phyloP scores from a whole-genome alignment of 37 sponge, comb jelly and placozoan species.

The Crambe crambe region DNA sequence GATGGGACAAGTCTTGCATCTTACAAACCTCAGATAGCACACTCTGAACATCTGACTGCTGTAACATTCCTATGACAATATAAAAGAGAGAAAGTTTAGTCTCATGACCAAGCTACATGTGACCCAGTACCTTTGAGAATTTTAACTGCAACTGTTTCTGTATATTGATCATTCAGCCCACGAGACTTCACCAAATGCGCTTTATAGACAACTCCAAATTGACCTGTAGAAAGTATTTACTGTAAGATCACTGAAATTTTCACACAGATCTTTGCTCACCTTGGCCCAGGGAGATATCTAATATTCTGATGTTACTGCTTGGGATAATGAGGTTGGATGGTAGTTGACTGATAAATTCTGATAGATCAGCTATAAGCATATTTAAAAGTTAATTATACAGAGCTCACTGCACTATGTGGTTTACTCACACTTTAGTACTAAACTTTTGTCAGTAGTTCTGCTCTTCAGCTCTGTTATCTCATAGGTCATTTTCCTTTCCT shows the following conservation, averaged over 20 bases:
- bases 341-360: background rate
- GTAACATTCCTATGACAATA: too few relatives aligned
- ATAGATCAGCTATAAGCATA: too few relatives aligned
- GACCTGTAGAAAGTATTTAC: conserved; percentile 28
- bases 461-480: too few relatives aligned
- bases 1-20: conserved; percentile 46
- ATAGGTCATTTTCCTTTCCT: conserved; percentile 46
- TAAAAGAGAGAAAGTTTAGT: too few relatives aligned
- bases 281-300: conserved; percentile 35
- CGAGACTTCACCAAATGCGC: conserved; percentile 7
- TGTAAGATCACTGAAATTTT: background rate
- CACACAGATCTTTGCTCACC: conserved; percentile 9
- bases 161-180: background rate
- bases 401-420: too few relatives aligned
- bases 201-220: conserved; percentile 62
- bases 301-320: conserved; percentile 5
- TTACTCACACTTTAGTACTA: too few relatives aligned
- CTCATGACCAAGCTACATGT: too few relatives aligned
- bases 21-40: conserved; percentile 30
- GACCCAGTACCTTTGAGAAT: conserved; percentile 63
- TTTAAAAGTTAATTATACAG: too few relatives aligned
- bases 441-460: too few relatives aligned
- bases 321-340: conserved; percentile 27
- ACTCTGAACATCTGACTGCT: conserved; percentile 13
- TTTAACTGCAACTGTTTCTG: conserved; percentile 46